phyloP scores from a whole-genome alignment of 2,888 invertebrate genomes.

The Drosophila neotestacea region DNA sequence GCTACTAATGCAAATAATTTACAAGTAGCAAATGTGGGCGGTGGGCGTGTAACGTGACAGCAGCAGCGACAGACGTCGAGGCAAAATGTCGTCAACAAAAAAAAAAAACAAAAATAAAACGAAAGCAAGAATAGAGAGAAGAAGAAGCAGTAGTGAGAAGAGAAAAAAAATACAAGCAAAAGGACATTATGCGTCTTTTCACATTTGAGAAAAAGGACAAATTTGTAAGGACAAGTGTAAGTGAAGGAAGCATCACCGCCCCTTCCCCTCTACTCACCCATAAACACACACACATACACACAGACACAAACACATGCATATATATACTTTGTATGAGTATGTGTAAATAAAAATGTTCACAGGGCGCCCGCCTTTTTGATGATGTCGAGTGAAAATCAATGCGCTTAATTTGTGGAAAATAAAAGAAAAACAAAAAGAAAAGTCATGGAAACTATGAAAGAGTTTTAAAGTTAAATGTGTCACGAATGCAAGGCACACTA shows the following conservation, averaged over 20 bases:
- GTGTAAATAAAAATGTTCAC: slow-evolving; percentile 30
- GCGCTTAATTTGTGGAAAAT: slow-evolving; percentile 60
- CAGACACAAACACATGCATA: slow-evolving; percentile 17
- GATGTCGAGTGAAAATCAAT: slow-evolving; percentile 76
- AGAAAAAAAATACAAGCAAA: slow-evolving; percentile 56
- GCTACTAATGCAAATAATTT: slow-evolving; percentile 84
- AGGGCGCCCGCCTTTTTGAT: slow-evolving; percentile 50
- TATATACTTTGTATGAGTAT: slow-evolving; percentile 25
- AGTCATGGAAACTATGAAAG: slow-evolving; percentile 14
- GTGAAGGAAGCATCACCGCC: slow-evolving; percentile 66
- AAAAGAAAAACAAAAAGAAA: slow-evolving; percentile 23
- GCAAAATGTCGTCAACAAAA: slow-evolving; percentile 74
- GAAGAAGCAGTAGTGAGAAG: slow-evolving; percentile 4
- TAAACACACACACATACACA: slow-evolving; percentile 14
- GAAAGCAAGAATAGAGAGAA: slow-evolving; percentile 41
- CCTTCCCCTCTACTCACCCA: neutral
- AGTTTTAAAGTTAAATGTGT: slow-evolving; percentile 14
- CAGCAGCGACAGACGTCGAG: slow-evolving; percentile 62
- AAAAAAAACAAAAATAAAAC: slow-evolving; percentile 44
- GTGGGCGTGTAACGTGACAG: slow-evolving; percentile 59
- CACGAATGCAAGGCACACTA: neutral
- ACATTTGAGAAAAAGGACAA: slow-evolving; percentile 81
- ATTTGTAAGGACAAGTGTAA: slow-evolving; percentile 82
- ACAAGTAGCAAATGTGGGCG: slow-evolving; percentile 80
- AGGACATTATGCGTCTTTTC: slow-evolving; percentile 82